phyloP scores from a whole-genome alignment of 2,888 invertebrate species.

The Rotaria magnacalcarata region DNA sequence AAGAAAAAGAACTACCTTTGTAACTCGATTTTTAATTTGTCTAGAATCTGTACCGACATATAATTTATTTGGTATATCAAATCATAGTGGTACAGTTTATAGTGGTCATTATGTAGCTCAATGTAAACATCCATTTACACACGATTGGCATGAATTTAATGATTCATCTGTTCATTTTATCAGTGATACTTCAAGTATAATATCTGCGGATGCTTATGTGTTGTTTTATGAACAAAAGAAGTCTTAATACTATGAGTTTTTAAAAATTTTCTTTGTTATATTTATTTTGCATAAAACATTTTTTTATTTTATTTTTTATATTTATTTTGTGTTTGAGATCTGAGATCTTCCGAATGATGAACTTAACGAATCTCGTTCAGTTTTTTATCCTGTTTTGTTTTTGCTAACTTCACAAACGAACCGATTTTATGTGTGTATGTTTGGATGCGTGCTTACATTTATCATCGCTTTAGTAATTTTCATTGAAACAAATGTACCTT shows the following conservation, averaged over 20 bases:
- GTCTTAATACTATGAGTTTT: not conserved
- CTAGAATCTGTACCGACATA: conserved; percentile 59
- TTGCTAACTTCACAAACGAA: not conserved
- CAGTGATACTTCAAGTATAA: not conserved
- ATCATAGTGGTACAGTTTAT: conserved; percentile 84
- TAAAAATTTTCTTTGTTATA: not conserved
- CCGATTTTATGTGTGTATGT: not conserved
- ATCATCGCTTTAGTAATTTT: not conserved
- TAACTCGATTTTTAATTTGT: not conserved
- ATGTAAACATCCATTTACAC: conserved; percentile 80
- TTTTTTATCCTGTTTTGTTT: not conserved
- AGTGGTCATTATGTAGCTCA: conserved; percentile 92
- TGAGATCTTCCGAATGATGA: conserved; percentile 1
- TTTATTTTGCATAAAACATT: not conserved
- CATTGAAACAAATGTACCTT: not conserved
- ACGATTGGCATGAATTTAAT: conserved; percentile 87
- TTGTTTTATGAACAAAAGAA: not conserved
- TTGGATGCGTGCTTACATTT: not conserved
- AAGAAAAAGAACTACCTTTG: not conserved
- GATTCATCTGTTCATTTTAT: conserved; percentile 65
- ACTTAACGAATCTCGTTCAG: not conserved
- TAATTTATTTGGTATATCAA: conserved; percentile 83
- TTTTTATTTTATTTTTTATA: too few relatives aligned
- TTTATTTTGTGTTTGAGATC: not conserved
- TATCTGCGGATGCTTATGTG: not conserved